Evolutionary conservation across 2,888 invertebrate genomes (phyloP).

Genomic region (Bellardia pandia): DNA sequence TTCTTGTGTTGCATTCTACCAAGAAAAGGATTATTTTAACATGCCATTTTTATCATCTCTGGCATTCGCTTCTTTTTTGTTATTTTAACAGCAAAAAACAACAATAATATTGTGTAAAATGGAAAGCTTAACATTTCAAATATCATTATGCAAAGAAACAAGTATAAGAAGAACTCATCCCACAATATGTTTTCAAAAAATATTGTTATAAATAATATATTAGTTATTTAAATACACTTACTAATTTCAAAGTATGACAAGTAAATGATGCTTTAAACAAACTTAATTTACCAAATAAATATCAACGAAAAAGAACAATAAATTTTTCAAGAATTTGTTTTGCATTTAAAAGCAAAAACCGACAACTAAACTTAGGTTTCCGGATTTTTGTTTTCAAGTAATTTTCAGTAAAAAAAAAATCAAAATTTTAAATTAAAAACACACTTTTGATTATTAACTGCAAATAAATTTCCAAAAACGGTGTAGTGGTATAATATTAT

Average conservation of each 20-base stretch:
- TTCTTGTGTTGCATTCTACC: slow-evolving; percentile 4
- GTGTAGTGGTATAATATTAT: no score
- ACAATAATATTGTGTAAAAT: neutral
- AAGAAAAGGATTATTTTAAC: slow-evolving; percentile 38
- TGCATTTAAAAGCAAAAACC: no score
- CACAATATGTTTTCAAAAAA: neutral
- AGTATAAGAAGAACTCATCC: neutral
- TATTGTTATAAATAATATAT: slow-evolving; percentile 19
- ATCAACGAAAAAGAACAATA: neutral
- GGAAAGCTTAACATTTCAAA: neutral
- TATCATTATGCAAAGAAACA: neutral
- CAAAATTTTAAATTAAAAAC: no score
- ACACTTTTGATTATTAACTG: no score
- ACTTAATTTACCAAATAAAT: neutral
- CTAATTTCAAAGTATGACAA: neutral
- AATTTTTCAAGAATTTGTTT: no score
- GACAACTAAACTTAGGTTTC: no score
- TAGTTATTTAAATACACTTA: neutral
- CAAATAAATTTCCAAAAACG: no score
- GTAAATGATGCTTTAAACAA: no score
- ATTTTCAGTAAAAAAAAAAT: no score
- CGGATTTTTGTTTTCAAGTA: no score
- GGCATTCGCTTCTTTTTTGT: neutral
- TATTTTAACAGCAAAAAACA: neutral
- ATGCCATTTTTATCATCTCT: neutral